phyloP scores from a whole-genome alignment of 2,113 vertebrate species.

The Albula goreensis region DNA sequence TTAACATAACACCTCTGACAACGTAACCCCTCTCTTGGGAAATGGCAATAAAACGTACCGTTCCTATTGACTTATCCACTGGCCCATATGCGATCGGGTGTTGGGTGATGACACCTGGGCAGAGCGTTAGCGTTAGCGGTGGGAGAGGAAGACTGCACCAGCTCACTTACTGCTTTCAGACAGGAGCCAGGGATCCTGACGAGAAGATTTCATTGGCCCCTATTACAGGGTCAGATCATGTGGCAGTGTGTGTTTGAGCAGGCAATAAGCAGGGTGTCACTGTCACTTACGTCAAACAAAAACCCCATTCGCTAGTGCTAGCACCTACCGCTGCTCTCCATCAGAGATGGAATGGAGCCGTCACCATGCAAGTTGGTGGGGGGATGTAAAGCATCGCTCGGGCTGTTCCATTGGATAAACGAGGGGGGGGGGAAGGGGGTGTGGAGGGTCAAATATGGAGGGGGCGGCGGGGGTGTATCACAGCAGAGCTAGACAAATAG shows the following conservation, averaged over 20 bases:
- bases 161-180: slow-evolving; percentile 51
- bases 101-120: background rate
- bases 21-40: background rate
- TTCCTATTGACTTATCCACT: background rate
- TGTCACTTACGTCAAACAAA: slow-evolving; percentile 60
- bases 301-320: background rate
- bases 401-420: background rate
- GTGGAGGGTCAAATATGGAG: slow-evolving; percentile 2
- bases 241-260: slow-evolving; percentile 62
- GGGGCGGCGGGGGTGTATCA: background rate
- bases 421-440: background rate
- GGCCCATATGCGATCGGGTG: background rate
- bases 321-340: slow-evolving; percentile 11
- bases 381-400: background rate
- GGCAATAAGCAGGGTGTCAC: slow-evolving; percentile 68
- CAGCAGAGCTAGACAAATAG: background rate
- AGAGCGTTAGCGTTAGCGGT: background rate
- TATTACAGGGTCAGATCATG: slow-evolving; percentile 59
- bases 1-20: no score
- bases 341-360: background rate
- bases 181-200: slow-evolving; percentile 45
- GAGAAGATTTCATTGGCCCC: slow-evolving; percentile 63
- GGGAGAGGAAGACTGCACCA: slow-evolving; percentile 58
- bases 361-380: background rate
- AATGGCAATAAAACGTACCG: slow-evolving; percentile 18